Evolutionary conservation across 2,797 vertebrate genomes (phyloP).

Genomic region (Taenioides sp.): DNA sequence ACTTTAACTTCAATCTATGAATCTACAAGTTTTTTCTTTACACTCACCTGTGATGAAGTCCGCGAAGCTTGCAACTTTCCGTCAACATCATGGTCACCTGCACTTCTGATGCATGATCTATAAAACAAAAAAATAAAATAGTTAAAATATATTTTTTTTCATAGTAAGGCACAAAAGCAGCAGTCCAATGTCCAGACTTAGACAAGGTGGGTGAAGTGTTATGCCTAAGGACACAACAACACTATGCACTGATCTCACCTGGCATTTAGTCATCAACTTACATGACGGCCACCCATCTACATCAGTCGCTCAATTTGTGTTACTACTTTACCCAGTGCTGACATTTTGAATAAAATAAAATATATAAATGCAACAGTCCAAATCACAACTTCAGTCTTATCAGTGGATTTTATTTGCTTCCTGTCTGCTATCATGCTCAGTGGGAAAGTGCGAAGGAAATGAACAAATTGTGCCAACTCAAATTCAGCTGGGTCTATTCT

Average conservation of each 20-base stretch:
- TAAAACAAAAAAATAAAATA: slow-evolving; percentile 14
- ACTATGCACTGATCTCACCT: too few species aligned
- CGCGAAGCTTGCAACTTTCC: slow-evolving; percentile 96
- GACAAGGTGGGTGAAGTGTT: too few species aligned
- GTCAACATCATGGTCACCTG: slow-evolving; percentile 99
- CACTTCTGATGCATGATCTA: slow-evolving; percentile 96
- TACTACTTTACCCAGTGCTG: background rate
- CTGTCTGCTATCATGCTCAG: slow-evolving; percentile 15
- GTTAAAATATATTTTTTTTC: background rate
- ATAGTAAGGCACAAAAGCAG: background rate
- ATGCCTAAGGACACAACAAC: too few species aligned
- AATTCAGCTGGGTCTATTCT: slow-evolving; percentile 58
- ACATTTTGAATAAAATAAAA: background rate
- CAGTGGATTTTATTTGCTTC: slow-evolving; percentile 15
- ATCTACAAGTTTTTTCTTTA: background rate
- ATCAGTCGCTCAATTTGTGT: background rate
- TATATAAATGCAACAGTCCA: background rate
- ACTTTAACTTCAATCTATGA: background rate
- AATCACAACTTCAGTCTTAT: background rate
- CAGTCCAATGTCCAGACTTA: background rate
- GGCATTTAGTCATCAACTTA: too few species aligned
- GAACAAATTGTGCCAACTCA: slow-evolving; percentile 54
- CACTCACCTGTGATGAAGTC: slow-evolving; percentile 95
- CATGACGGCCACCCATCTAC: too few species aligned
- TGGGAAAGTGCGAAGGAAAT: slow-evolving; percentile 38